Percentiles rank a stretch among this genome's conserved stretches.
Evolutionary conservation across 2,113 vertebrate genomes (phyloP).

Genomic region (Solea senegalensis): DNA sequence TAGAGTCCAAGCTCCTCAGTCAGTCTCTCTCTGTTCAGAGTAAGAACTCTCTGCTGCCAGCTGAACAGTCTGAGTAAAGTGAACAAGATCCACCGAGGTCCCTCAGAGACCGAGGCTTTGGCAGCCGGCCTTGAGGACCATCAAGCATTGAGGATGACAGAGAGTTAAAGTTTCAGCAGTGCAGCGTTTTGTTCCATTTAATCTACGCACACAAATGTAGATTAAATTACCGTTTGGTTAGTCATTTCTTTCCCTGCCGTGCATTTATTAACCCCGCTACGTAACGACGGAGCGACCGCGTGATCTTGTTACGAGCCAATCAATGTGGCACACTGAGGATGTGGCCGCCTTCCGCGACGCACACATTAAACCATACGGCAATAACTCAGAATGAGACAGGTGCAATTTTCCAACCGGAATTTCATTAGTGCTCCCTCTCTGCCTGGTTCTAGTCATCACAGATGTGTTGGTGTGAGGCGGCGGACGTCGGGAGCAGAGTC

Average conservation of each 20-base stretch:
- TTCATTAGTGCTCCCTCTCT: slow-evolving; percentile 62
- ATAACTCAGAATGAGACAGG: slow-evolving; percentile 72
- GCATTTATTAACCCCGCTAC: slow-evolving; percentile 41
- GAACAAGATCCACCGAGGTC: slow-evolving; percentile 58
- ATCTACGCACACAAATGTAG: background rate
- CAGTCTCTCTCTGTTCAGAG: slow-evolving; percentile 25
- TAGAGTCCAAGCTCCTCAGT: slow-evolving; percentile 39
- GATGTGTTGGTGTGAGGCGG: slow-evolving; percentile 57
- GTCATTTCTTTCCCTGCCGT: slow-evolving; percentile 14
- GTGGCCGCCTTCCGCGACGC: slow-evolving; percentile 53
- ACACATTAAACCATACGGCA: slow-evolving; percentile 64
- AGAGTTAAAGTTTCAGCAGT: slow-evolving; percentile 14
- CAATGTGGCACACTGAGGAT: slow-evolving; percentile 63
- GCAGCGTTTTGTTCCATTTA: background rate
- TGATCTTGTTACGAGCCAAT: slow-evolving; percentile 49
- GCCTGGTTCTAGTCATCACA: slow-evolving; percentile 44
- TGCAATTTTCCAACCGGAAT: slow-evolving; percentile 70
- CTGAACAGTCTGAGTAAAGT: slow-evolving; percentile 74
- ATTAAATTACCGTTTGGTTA: background rate
- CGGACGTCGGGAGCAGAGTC: background rate
- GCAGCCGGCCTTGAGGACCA: slow-evolving; percentile 41
- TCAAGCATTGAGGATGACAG: slow-evolving; percentile 46
- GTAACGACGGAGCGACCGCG: slow-evolving; percentile 56
- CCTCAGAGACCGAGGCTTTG: slow-evolving; percentile 63
- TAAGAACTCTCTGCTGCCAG: slow-evolving; percentile 55